Evolutionary conservation across 2,888 invertebrate species (phyloP).

Genomic region (Cataglyphis livida): DNA sequence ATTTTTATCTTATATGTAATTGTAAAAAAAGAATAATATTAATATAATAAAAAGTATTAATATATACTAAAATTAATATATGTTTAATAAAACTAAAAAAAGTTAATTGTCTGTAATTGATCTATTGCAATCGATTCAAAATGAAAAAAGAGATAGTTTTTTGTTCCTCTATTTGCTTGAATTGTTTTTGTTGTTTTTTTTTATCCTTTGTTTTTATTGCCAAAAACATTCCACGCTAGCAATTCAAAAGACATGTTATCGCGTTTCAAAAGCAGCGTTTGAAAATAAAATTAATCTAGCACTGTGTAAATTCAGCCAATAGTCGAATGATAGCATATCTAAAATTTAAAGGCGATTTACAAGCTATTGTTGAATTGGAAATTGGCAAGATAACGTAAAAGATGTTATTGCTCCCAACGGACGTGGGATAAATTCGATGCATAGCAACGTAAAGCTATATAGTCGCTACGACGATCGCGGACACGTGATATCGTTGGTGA

Average conservation of each 20-base stretch:
- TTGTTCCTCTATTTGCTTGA: background rate
- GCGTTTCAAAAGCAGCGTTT: constrained; percentile 21
- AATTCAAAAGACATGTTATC: constrained; percentile 19
- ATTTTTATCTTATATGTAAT: background rate
- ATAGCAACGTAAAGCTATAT: constrained; percentile 46
- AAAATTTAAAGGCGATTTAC: constrained; percentile 49
- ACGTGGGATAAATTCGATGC: constrained; percentile 40
- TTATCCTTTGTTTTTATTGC: constrained; percentile 9
- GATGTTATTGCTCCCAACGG: constrained; percentile 38
- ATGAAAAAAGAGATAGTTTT: background rate
- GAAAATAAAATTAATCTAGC: constrained; percentile 44
- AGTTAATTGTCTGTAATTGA: background rate
- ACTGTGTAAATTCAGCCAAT: constrained; percentile 5
- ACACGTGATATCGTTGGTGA: constrained; percentile 43
- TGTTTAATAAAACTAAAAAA: background rate
- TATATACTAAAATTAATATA: background rate
- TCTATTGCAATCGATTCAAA: background rate
- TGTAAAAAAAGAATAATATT: background rate
- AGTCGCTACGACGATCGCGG: constrained; percentile 26
- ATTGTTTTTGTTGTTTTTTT: constrained; percentile 12
- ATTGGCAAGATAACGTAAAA: constrained; percentile 33
- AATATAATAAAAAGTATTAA: background rate
- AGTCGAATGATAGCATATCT: constrained; percentile 30
- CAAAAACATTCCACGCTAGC: background rate
- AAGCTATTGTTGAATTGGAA: constrained; percentile 52